A percentile compares a stretch with the other conserved stretches of the same genome.
Evolutionary conservation across 2,888 invertebrate species (phyloP).

Genomic region (Dolichopus griseipennis): DNA sequence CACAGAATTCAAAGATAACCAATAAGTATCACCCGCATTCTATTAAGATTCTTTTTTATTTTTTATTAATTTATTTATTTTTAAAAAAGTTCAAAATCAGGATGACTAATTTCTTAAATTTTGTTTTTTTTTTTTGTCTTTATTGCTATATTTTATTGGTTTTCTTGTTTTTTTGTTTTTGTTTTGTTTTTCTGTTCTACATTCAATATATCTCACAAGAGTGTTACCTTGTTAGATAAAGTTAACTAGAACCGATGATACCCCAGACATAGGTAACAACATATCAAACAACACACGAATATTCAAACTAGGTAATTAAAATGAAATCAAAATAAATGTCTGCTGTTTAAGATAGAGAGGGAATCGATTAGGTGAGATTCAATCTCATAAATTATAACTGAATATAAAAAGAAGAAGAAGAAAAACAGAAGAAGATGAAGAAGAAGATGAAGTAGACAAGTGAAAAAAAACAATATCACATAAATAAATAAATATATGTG

Average conservation of each 20-base stretch:
- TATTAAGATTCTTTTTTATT: neutral
- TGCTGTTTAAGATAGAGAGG: neutral
- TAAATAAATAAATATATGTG: too few relatives aligned
- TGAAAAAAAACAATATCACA: too few relatives aligned
- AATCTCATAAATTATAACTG: neutral
- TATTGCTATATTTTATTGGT: too few relatives aligned
- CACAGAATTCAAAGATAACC: constrained; percentile 2
- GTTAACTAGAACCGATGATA: neutral
- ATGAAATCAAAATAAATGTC: constrained; percentile 6
- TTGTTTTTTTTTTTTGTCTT: neutral
- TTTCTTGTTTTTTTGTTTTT: too few relatives aligned
- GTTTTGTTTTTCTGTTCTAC: too few relatives aligned
- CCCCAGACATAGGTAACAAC: neutral
- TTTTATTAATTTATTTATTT: neutral
- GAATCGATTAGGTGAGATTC: constrained; percentile 6
- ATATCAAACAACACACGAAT: neutral
- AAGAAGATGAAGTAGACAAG: too few relatives aligned
- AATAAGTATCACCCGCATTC: neutral
- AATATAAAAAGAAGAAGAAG: too few relatives aligned
- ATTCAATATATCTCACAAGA: neutral
- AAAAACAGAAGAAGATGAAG: too few relatives aligned
- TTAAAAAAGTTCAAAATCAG: neutral
- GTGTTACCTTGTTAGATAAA: constrained; percentile 4
- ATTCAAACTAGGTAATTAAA: neutral
- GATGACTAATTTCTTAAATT: neutral